Conservation (phyloP, 2,113 vertebrate species). For the Elaphurus davidianus region DNA sequence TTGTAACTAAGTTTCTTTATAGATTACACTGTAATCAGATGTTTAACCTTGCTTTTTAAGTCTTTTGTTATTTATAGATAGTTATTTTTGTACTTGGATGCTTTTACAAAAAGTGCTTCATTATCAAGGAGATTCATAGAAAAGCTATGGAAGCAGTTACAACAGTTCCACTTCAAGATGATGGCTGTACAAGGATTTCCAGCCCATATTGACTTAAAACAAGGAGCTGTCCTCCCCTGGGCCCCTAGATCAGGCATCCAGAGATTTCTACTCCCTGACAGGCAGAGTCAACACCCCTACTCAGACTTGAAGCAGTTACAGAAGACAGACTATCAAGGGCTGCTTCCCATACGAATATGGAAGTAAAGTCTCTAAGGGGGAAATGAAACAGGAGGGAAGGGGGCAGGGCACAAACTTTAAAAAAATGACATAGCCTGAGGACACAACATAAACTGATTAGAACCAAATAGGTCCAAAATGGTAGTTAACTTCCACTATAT, state of each 20-base stretch:
- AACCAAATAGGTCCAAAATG: not conserved
- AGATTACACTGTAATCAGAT: not conserved
- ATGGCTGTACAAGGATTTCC: not conserved
- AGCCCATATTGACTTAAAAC: not conserved
- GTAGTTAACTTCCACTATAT: not conserved
- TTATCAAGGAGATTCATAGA: not conserved
- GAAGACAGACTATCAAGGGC: not conserved
- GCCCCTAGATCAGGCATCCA: not conserved
- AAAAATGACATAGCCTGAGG: not conserved
- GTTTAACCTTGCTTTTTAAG: not conserved
- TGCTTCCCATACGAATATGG: not conserved
- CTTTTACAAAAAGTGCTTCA: not conserved
- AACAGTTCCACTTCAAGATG: not conserved
- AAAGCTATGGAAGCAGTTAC: not conserved
- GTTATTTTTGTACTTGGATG: not conserved
- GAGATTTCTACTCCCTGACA: not conserved
- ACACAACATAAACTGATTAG: not conserved
- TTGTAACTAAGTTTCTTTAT: not conserved
- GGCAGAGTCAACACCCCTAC: not conserved
- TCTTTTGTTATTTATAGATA: not conserved
- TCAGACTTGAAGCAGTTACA: not conserved
- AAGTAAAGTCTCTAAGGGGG: not conserved
- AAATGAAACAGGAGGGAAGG: not conserved
- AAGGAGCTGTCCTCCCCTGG: not conserved
- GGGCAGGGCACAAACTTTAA: not conserved